phyloP scores from a whole-genome alignment of 2,113 vertebrate species.

The Sciurus niger region DNA sequence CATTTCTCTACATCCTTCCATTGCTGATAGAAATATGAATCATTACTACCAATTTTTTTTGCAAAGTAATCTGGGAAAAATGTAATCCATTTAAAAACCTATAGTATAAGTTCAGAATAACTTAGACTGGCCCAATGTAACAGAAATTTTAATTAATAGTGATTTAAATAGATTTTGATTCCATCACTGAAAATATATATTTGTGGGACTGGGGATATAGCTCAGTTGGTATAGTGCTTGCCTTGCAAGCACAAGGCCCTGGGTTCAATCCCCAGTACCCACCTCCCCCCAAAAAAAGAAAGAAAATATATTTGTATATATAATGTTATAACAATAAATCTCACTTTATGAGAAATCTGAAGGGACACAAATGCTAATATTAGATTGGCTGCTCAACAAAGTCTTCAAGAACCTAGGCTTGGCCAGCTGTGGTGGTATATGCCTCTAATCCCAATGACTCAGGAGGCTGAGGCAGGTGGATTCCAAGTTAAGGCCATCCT shows the following conservation, averaged over 20 bases:
- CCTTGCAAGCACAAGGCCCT: too few species aligned
- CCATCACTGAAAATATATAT: neutral
- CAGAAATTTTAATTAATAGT: conserved; percentile 42
- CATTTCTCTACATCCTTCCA: conserved; percentile 44
- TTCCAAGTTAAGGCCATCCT: too few species aligned
- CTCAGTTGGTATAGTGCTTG: too few species aligned
- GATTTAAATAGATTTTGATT: conserved; percentile 24
- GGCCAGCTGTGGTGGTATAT: too few species aligned
- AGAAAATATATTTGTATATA: too few species aligned
- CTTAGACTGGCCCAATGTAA: neutral
- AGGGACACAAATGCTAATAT: neutral
- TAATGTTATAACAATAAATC: neutral
- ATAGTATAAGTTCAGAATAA: neutral
- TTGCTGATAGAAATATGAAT: conserved; percentile 56
- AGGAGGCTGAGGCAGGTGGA: too few species aligned
- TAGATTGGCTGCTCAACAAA: too few species aligned
- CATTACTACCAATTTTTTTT: conserved; percentile 24
- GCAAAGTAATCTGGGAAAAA: conserved; percentile 28
- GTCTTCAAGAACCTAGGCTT: too few species aligned
- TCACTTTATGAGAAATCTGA: conserved; percentile 35
- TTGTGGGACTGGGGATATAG: too few species aligned
- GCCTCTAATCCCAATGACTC: too few species aligned
- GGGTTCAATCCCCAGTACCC: too few species aligned
- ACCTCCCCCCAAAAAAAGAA: too few species aligned
- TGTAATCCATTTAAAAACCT: conserved; percentile 55